Percentiles rank a stretch among this genome's conserved stretches.
Conservation (phyloP, 1,140 invertebrate genomes). For the Daktulosphaira vitifoliae region DNA sequence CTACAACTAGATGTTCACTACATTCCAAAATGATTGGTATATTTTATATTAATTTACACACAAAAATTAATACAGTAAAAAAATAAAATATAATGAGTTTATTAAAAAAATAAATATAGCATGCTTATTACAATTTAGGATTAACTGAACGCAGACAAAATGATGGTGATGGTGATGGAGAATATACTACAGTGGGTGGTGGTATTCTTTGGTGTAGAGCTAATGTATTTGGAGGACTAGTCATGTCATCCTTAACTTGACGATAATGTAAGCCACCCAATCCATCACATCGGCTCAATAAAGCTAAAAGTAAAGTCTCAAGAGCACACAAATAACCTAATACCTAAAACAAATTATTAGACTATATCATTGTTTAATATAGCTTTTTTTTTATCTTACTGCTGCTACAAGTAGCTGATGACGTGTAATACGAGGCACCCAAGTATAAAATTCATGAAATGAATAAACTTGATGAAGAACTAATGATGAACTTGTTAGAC, state of each 20-base stretch:
- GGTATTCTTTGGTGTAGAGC: slow-evolving; percentile 43
- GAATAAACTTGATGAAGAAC: slow-evolving; percentile 55
- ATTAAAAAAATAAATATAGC: too few species aligned
- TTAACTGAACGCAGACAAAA: slow-evolving; percentile 23
- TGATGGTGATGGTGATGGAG: slow-evolving; percentile 38
- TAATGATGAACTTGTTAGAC: slow-evolving; percentile 54
- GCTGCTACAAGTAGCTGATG: slow-evolving; percentile 48
- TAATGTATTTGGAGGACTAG: slow-evolving; percentile 42
- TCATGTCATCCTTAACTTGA: slow-evolving; percentile 45
- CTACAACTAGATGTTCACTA: too few species aligned
- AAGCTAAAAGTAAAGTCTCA: slow-evolving; percentile 45
- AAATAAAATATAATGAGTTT: too few species aligned
- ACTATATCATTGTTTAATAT: too few species aligned
- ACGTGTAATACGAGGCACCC: slow-evolving; percentile 50
- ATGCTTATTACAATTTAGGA: slow-evolving; percentile 9
- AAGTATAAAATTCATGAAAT: slow-evolving; percentile 53
- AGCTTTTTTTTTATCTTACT: slow-evolving; percentile 42
- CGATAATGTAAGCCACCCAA: slow-evolving; percentile 45
- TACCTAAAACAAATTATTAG: slow-evolving; percentile 40
- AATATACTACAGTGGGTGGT: slow-evolving; percentile 32
- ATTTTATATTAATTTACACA: too few species aligned
- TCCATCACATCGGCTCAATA: slow-evolving; percentile 45
- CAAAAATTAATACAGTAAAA: too few species aligned
- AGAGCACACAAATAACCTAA: slow-evolving; percentile 47
- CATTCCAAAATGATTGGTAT: too few species aligned